Percentiles rank a stretch among this genome's conserved stretches.
Conservation (phyloP, 1,140 invertebrate genomes). For the Cherax destructor region DNA sequence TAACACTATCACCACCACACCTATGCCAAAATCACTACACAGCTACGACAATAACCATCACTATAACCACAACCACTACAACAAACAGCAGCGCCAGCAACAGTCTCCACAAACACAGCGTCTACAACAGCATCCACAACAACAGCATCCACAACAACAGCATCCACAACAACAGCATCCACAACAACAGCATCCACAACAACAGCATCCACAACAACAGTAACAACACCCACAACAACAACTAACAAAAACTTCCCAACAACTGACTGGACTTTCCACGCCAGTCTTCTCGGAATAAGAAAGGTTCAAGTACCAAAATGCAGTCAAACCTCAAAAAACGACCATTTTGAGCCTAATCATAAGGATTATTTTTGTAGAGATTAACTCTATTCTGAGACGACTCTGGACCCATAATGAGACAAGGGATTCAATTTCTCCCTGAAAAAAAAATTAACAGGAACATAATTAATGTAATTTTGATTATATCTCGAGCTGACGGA, state of each 20-base stretch:
- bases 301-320: background rate
- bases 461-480: no score
- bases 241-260: background rate
- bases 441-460: no score
- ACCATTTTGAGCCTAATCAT: background rate
- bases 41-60: background rate
- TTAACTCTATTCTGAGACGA: constrained; percentile 1
- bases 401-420: background rate
- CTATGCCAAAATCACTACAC: background rate
- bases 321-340: background rate
- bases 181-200: no score
- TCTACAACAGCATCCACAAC: background rate
- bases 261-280: background rate
- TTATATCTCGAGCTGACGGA: no score
- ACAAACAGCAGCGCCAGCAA: no score
- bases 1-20: background rate
- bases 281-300: background rate
- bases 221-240: background rate
- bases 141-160: background rate
- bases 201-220: background rate
- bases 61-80: background rate
- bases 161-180: background rate
- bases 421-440: background rate
- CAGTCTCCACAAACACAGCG: background rate
- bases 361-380: background rate